phyloP scores from a whole-genome alignment of 2,113 vertebrate genomes.

The Xenus cinereus region DNA sequence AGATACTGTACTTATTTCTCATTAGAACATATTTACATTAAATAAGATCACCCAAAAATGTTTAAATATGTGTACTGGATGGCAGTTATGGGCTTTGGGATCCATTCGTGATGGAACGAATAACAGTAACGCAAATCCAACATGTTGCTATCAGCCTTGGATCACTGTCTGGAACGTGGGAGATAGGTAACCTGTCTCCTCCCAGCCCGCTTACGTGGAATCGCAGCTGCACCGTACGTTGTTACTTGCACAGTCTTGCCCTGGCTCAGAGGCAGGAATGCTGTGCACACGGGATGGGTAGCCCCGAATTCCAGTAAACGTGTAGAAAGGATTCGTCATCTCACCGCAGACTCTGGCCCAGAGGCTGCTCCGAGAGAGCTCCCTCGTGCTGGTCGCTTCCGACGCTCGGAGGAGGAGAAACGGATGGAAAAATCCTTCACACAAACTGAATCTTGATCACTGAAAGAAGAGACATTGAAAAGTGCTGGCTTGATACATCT shows the following conservation, averaged over 20 bases:
- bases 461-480: background rate
- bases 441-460: background rate
- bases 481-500: background rate
- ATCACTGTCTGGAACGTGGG: background rate
- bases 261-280: background rate
- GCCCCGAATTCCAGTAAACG: background rate
- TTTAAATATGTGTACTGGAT: background rate
- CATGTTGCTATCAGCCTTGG: background rate
- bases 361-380: background rate
- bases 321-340: background rate
- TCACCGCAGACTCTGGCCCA: background rate
- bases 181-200: background rate
- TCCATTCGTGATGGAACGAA: background rate
- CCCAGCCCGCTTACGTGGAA: background rate
- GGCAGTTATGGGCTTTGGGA: background rate
- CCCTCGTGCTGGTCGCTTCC: accelerated
- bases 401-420: background rate
- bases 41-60: background rate
- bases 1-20: background rate
- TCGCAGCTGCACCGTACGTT: accelerated
- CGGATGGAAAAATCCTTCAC: background rate
- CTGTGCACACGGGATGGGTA: background rate
- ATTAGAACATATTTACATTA: background rate
- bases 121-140: background rate
- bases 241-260: background rate